Evolutionary conservation across 2,113 vertebrate genomes (phyloP), one percentile per base, ranked within the genome.

Genomic region (Oncorhynchus tshawytscha): DNA sequence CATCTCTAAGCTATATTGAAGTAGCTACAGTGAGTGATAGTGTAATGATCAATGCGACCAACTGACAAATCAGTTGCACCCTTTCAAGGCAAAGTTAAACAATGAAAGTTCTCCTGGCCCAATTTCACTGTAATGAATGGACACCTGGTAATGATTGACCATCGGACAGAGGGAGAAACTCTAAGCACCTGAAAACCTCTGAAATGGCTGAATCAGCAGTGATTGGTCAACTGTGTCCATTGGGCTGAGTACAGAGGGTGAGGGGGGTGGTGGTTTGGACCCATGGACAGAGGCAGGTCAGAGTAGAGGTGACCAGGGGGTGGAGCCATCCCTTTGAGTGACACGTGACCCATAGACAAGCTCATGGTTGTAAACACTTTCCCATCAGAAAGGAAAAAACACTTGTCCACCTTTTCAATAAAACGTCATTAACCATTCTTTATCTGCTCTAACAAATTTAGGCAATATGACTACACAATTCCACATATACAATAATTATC

Each of bases 81-180:
- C 3, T 22, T 22, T 73, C 1, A 31, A 34, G 80, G 74, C 54
- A 81, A 84, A 81, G 75, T 54, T 72, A 31, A 68, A n/a, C 34
- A 71, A 70, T 78, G 74, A 81, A 81, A 74, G 79, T 82, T 45
- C 1, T 73, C 31, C n/a, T 68, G 27, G 20, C 67, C 67, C 15
- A 12, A 18, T 67, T 16, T 15, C 18, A 48, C 4, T 5, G n/a
- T 45, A 69, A 22, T 81, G 49, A 77, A 71, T 75, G 22, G 39
- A 48, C 78, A 84, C 64, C 75, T 90, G 85, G 29, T 78, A 85
- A 88, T 88, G 70, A 86, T 87, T 87, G 87, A 89, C 88, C 83
- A 74, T 1, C 34, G 70, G 59, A 79, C 80, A 83, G 77, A 81
- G 67, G 70, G 9, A 72, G 78, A 60, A 71, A 75, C 67, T 70